These are phyloP conservation scores for Agrypnus murinus DNA, from an alignment of 2,888 invertebrate genomes.

Conservation along the genomic window DNA sequence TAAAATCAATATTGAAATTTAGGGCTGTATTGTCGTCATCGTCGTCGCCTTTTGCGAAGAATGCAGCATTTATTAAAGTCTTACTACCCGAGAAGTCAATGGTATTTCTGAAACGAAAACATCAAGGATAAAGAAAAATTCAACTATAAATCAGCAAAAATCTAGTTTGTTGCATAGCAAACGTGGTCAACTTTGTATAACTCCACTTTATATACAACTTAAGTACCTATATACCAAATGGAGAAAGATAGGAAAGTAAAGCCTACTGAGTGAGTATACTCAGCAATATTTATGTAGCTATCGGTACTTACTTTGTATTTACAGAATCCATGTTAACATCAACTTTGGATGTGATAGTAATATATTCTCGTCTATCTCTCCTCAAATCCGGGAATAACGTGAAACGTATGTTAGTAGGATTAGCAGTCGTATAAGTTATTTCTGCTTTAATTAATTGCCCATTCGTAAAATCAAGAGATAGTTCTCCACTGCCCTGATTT, in stretches of 20 bases:
- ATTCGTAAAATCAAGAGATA: slow-evolving; percentile 73
- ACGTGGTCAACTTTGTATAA: no score
- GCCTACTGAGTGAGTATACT: no score
- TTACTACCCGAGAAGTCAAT: slow-evolving; percentile 71
- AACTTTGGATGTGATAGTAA: slow-evolving; percentile 78
- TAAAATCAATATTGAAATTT: slow-evolving; percentile 72
- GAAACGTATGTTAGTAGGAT: slow-evolving; percentile 76
- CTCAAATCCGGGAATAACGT: slow-evolving; percentile 81
- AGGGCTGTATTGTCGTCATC: slow-evolving; percentile 71
- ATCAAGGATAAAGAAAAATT: no score
- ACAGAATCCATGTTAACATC: slow-evolving; percentile 73
- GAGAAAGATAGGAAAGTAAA: no score
- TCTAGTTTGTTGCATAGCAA: no score
- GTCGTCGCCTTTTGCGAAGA: slow-evolving; percentile 64
- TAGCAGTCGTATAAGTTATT: slow-evolving; percentile 76
- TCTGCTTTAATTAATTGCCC: slow-evolving; percentile 76
- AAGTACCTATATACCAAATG: no score
- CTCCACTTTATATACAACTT: no score
- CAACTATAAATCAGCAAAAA: no score
- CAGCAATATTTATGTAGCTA: no score
- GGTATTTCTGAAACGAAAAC: slow-evolving; percentile 69
- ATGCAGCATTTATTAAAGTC: slow-evolving; percentile 60
- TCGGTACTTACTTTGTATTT: slow-evolving; percentile 80
- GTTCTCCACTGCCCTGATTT: slow-evolving; percentile 77
- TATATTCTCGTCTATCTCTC: slow-evolving; percentile 80